Evolutionary conservation across 2,113 vertebrate species (phyloP), one percentile per base, ranked within the genome.

Genomic region (Stegostoma tigrinum): DNA sequence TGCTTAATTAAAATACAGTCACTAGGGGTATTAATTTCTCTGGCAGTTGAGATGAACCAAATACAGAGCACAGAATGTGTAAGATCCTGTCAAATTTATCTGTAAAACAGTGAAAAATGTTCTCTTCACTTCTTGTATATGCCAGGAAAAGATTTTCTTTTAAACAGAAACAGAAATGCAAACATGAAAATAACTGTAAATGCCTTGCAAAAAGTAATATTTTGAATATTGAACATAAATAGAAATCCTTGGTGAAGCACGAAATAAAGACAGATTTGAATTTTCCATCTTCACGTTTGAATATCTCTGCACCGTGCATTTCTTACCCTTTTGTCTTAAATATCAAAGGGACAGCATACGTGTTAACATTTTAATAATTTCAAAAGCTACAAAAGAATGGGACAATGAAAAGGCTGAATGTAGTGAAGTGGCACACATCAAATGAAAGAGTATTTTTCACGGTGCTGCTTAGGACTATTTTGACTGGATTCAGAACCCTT

Each of bases 1-100:
- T 99, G 99, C 99, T 99, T 99, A 99, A 99, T 99, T 99, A 99
- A 99, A 99, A 99, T 99, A 99, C 99, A 99, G 99, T 99, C 99
- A 99, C 99, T 99, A 98, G 98, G 99, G 98, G 99, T 99, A 99
- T 99, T 99, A 99, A 99, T 99, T 99, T 99, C 99, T 99, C 98
- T 99, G 99, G 98, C 98, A 98, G 98, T 98, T 98, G 98, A 98
- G 94, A 98, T 98, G 98, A 98, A 98, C 98, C 98, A 98, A 98
- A 98, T 98, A 98, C 98, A 97, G 98, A 98, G 98, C 98, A 98
- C 98, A 98, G 98, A 98, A 98, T 98, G 98, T 98, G 98, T 98
- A 98, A 98, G 99, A 98, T 97, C 98, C 98, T 98, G 98, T 99
- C 98, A 99, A 98, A 99, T 98, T 98, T 98, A 98, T 98, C 98